These are phyloP conservation scores for Egretta garzetta DNA, from an alignment of 2,113 vertebrate genomes.

Conservation along the genomic window DNA sequence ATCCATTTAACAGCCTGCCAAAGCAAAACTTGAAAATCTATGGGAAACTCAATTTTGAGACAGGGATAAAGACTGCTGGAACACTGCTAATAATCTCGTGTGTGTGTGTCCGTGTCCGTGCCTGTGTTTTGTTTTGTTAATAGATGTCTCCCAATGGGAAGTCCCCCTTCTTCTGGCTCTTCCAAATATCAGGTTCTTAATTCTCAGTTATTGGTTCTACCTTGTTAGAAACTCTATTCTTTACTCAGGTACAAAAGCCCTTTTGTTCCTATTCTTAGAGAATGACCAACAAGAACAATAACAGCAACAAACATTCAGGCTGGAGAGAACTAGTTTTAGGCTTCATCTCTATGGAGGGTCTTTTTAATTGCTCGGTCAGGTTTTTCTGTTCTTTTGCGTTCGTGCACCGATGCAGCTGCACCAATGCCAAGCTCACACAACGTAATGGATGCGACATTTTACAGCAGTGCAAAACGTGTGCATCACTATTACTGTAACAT, in stretches of 20 bases:
- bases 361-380: not conserved
- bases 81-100: not conserved
- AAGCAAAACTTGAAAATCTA: not conserved
- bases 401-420: not conserved
- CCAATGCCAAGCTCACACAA: not conserved
- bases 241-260: not conserved
- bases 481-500: not conserved
- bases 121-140: not conserved
- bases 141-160: not conserved
- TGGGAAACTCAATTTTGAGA: not conserved
- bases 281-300: not conserved
- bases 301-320: not conserved
- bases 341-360: not conserved
- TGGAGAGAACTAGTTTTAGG: not conserved
- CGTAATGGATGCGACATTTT: not conserved
- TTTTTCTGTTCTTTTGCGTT: not conserved
- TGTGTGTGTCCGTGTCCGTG: accelerated
- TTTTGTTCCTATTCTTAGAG: not conserved
- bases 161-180: not conserved
- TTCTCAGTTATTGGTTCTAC: not conserved
- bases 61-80: not conserved
- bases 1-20: not conserved
- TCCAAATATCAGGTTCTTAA: not conserved
- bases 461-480: not conserved
- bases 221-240: constrained; percentile 11